Evolutionary conservation across 2,113 vertebrate species (phyloP).

Genomic region (Psettodes erumei): DNA sequence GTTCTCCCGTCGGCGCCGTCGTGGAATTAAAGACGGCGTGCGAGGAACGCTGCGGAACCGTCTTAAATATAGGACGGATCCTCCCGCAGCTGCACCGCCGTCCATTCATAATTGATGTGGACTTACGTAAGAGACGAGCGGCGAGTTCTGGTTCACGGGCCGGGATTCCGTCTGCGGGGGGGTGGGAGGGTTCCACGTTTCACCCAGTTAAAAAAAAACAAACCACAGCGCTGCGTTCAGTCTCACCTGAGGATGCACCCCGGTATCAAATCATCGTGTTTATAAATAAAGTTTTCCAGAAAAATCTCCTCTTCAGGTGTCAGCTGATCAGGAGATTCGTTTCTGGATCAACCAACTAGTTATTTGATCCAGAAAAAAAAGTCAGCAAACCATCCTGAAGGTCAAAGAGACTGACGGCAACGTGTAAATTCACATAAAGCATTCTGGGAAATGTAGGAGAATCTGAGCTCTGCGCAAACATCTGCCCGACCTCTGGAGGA

Average conservation of each 20-base stretch:
- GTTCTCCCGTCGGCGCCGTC: too few relatives aligned
- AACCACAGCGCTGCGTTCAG: neutral
- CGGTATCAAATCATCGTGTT: too few relatives aligned
- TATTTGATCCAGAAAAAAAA: too few relatives aligned
- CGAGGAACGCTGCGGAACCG: too few relatives aligned
- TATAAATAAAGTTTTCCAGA: too few relatives aligned
- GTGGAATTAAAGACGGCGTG: too few relatives aligned
- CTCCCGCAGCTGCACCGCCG: conserved; percentile 42
- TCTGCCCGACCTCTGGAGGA: neutral
- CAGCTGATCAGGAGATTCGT: too few relatives aligned
- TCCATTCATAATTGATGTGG: conserved; percentile 65
- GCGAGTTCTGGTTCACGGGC: conserved; percentile 43
- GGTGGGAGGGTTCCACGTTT: conserved; percentile 52
- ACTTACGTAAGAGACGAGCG: conserved; percentile 61
- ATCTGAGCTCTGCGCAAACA: neutral
- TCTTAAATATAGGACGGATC: conserved; percentile 50
- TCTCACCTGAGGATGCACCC: neutral
- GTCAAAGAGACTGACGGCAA: too few relatives aligned
- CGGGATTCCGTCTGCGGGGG: conserved; percentile 55
- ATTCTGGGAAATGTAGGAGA: conserved; percentile 2
- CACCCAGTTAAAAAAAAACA: conserved; percentile 18
- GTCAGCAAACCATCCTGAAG: neutral
- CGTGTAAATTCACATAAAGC: too few relatives aligned
- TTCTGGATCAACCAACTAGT: neutral
- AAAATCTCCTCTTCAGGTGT: neutral